Evolutionary conservation across 2,888 invertebrate species (phyloP).

Genomic region (Andrena bucephala): DNA sequence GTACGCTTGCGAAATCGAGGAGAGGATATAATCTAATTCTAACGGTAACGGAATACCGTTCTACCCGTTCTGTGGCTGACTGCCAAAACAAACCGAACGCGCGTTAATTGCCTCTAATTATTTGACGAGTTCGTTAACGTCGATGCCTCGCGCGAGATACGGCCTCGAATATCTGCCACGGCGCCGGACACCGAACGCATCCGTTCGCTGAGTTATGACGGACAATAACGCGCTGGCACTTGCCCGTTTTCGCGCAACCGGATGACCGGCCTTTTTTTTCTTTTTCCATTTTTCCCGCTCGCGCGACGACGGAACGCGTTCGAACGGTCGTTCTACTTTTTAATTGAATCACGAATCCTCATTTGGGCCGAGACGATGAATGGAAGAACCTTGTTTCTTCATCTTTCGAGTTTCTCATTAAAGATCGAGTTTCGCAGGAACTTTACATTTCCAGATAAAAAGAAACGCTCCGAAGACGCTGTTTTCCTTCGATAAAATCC

Average conservation of each 20-base stretch:
- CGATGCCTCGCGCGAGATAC: background rate
- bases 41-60: conserved; percentile 54
- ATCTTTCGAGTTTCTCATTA: background rate
- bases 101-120: conserved; percentile 54
- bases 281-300: no score
- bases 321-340: background rate
- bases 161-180: background rate
- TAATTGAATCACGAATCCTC: background rate
- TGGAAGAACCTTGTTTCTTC: background rate
- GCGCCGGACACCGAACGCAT: background rate
- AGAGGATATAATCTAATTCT: conserved; percentile 52
- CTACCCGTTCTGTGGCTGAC: conserved; percentile 12
- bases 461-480: background rate
- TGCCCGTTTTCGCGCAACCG: conserved; percentile 27
- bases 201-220: background rate
- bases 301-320: background rate
- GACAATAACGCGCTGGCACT: conserved; percentile 10
- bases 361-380: background rate
- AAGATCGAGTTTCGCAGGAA: background rate
- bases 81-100: conserved; percentile 52
- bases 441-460: background rate
- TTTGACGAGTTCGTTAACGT: conserved; percentile 36
- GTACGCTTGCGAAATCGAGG: conserved; percentile 55
- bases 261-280: background rate
- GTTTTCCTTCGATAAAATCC: no score